Evolutionary conservation across 1,140 invertebrate genomes (phyloP), one percentile per base, ranked within the genome.

Genomic region (Tetramorium simillimum): DNA sequence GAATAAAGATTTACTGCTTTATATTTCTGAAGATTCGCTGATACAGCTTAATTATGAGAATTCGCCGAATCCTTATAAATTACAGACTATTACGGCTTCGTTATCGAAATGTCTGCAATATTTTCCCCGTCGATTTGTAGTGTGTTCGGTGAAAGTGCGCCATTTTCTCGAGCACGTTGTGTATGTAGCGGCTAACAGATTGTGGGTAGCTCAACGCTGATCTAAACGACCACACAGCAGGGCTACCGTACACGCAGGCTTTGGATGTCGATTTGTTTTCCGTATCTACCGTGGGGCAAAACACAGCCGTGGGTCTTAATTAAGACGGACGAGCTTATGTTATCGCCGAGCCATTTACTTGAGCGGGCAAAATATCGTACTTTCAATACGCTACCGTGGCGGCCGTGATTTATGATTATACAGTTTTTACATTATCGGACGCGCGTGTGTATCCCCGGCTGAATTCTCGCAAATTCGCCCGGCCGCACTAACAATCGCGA

Each of bases 371-470:
- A 84, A 84, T 84, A 84, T 84, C 40, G 80, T 53, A 24, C 53
- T 84, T 84, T 84, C 80, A 84, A 84, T 84, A 84, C 80, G 67
- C 80, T 18, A 16, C 67, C 12, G 14, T 16, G 24, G 53, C 24
- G 56, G 24, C 16, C 9, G 69, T 84, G 80, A 84, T 84, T 84
- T 84, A 84, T 75, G 80, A 84, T 90, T 90, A 87, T 87, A 87
- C 69, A 75, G 58, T 77, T 80, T 73, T 80, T 69, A 81, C 76
- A 86, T 89, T 87, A 89, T 63, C 67, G 73, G 0, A 33, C 53
- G 58, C 58, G 62, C 43, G 49, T 43, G 14, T 24, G 69, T 33
- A 73, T 60, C 24, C 67, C 67, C 80, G 3, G 37, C 14, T 60
- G 80, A 82, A 60, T 33, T 60, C 69, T 40, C 24, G 43, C 24